phyloP scores from a whole-genome alignment of 1,140 invertebrate species.

The Hetaerina americana region DNA sequence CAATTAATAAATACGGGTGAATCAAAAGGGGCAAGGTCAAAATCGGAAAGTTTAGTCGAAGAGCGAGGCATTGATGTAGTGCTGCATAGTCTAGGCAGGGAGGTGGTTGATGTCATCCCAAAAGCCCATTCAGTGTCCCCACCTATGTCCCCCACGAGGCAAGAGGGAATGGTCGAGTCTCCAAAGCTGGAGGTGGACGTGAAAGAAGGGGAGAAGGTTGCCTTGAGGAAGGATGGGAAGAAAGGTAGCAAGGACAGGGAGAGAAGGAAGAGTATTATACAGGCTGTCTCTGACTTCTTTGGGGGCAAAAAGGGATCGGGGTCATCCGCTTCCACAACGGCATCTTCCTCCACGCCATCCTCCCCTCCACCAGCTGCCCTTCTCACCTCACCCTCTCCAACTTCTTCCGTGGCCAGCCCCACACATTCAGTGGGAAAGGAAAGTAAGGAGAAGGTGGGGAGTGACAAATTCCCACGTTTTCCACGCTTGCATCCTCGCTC shows the following conservation, averaged over 20 bases:
- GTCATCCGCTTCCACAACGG: conserved; percentile 13
- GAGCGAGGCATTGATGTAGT: not conserved
- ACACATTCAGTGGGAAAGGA: not conserved
- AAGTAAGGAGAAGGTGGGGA: not conserved
- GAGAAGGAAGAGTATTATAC: conserved; percentile 66
- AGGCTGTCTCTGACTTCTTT: conserved; percentile 70
- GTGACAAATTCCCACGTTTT: not conserved
- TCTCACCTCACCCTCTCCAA: conserved; percentile 20
- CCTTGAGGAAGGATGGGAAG: conserved; percentile 11
- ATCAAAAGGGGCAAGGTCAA: not conserved
- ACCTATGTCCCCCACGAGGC: not conserved
- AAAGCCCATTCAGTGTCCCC: not conserved
- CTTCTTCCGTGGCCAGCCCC: not conserved
- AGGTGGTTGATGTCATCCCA: not conserved
- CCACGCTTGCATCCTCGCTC: not conserved
- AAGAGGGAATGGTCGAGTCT: not conserved
- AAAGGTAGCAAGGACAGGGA: conserved; percentile 49
- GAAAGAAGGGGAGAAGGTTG: not conserved
- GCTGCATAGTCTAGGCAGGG: not conserved
- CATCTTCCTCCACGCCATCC: conserved; percentile 27
- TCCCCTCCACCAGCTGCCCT: conserved; percentile 20
- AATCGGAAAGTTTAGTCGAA: not conserved
- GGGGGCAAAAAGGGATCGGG: conserved; percentile 38
- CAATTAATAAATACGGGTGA: not conserved
- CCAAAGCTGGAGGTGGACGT: not conserved